A percentile compares a stretch with the other conserved stretches of the same genome.
phyloP scores from a whole-genome alignment of 2,888 invertebrate species.

The Agelastica alni region DNA sequence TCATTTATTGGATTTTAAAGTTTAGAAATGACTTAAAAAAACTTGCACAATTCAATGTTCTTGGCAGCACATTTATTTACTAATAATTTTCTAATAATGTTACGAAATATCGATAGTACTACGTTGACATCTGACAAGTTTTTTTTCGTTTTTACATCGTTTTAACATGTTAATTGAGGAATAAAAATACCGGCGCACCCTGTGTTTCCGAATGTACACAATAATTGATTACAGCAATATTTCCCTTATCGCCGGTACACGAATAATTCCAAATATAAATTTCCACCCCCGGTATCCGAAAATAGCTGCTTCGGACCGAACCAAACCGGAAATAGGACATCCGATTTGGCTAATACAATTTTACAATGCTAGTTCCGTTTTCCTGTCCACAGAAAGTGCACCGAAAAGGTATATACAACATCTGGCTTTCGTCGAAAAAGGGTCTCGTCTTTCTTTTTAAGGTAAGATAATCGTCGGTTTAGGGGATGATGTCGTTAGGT shows the following conservation, averaged over 20 bases:
- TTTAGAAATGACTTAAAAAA: no score
- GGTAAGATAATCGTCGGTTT: slow-evolving; percentile 6
- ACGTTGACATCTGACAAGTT: no score
- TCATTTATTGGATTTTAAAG: no score
- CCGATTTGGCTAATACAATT: slow-evolving; percentile 50
- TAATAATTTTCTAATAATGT: no score
- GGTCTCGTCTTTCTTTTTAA: slow-evolving; percentile 15
- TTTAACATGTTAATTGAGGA: no score
- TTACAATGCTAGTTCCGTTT: slow-evolving; percentile 47
- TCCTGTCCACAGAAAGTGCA: slow-evolving; percentile 26
- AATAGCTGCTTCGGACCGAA: slow-evolving; percentile 18
- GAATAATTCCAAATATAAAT: slow-evolving; percentile 14
- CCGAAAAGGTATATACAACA: slow-evolving; percentile 23
- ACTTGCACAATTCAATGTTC: no score
- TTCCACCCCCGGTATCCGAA: slow-evolving; percentile 18
- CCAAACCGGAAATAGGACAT: slow-evolving; percentile 53
- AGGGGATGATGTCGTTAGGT: not conserved
- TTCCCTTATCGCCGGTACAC: not conserved
- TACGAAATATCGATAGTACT: no score
- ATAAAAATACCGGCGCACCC: no score
- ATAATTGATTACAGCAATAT: not conserved
- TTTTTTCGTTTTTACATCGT: no score
- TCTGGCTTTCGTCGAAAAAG: slow-evolving; percentile 29
- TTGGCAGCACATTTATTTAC: no score
- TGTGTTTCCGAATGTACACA: no score